phyloP scores from a whole-genome alignment of 2,888 invertebrate species.

The Pterobdella sp. region DNA sequence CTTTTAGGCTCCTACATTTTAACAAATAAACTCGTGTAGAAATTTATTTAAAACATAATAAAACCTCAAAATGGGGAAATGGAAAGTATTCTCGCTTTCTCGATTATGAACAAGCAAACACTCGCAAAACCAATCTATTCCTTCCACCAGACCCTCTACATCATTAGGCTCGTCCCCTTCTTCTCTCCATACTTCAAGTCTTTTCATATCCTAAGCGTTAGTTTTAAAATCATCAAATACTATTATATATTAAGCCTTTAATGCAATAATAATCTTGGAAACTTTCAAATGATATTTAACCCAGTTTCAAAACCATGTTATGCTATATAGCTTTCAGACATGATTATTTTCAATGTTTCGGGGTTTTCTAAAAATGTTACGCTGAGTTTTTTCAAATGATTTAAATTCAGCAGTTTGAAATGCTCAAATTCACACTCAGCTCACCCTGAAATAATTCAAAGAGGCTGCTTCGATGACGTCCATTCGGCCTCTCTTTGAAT shows the following conservation, averaged over 20 bases:
- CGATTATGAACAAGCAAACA: constrained; percentile 43
- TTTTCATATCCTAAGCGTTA: constrained; percentile 40
- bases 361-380: too few relatives aligned
- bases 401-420: not conserved
- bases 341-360: too few relatives aligned
- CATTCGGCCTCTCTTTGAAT: constrained; percentile 5
- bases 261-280: too few relatives aligned
- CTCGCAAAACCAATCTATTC: constrained; percentile 50
- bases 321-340: too few relatives aligned
- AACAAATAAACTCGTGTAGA: too few relatives aligned
- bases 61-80: constrained; percentile 52
- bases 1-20: too few relatives aligned
- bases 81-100: constrained; percentile 40
- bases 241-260: too few relatives aligned
- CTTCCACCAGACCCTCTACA: constrained; percentile 35
- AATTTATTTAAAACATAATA: too few relatives aligned
- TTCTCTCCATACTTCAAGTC: constrained; percentile 51
- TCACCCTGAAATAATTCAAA: constrained; percentile 12
- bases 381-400: constrained; percentile 13
- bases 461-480: constrained; percentile 27
- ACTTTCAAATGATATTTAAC: too few relatives aligned
- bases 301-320: too few relatives aligned
- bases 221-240: too few relatives aligned
- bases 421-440: not conserved
- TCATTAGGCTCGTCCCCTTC: constrained; percentile 3